A percentile compares a stretch with the other conserved stretches of the same genome.
These are phyloP conservation scores for Homarus americanus DNA, from an alignment of 1,140 invertebrate species.

Conservation along the genomic window DNA sequence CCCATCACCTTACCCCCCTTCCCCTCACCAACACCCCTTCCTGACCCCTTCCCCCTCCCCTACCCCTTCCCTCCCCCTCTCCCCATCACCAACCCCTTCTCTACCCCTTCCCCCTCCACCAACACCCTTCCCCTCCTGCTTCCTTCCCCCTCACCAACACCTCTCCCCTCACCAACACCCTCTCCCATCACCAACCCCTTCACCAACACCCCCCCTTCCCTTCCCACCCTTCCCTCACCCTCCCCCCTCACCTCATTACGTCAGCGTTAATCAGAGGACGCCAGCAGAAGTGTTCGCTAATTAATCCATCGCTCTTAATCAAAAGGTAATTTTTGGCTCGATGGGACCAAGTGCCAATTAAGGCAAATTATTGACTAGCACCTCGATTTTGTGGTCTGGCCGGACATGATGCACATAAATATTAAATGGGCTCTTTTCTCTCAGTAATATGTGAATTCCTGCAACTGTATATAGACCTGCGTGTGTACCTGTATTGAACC, in stretches of 20 bases:
- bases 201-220: not conserved
- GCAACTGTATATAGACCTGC: too few relatives aligned
- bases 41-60: not conserved
- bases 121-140: not conserved
- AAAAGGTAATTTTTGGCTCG: constrained; percentile 23
- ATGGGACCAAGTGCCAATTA: constrained; percentile 33
- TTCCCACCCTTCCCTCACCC: not conserved
- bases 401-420: too few relatives aligned
- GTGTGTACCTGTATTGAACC: too few relatives aligned
- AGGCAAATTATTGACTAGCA: constrained; percentile 27
- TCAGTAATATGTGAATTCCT: too few relatives aligned
- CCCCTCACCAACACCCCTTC: not conserved
- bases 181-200: not conserved
- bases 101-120: not conserved
- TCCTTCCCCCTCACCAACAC: not conserved
- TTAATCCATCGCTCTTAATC: constrained; percentile 41
- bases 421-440: too few relatives aligned
- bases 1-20: not conserved
- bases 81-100: not conserved
- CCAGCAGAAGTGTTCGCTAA: constrained; percentile 24
- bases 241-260: not conserved
- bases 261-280: constrained; percentile 5
- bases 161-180: not conserved
- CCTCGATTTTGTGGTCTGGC: not conserved
- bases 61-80: not conserved